A percentile compares a stretch with the other conserved stretches of the same genome.
phyloP scores from a whole-genome alignment of 2,113 vertebrate species.

The Narcine bancroftii region DNA sequence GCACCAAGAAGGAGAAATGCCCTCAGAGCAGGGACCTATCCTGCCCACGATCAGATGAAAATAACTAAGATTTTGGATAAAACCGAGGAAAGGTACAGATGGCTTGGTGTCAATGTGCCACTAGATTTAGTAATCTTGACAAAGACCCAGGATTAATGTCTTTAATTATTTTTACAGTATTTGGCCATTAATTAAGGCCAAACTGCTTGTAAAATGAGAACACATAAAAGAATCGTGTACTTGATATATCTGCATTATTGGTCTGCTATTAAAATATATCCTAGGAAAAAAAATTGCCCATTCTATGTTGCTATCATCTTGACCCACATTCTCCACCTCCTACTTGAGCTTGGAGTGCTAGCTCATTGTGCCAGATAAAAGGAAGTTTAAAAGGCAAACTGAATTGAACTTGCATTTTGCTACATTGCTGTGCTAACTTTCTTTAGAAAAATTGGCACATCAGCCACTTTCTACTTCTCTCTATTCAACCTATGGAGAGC shows the following conservation, averaged over 20 bases:
- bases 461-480: neutral
- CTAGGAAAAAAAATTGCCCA: too few relatives aligned
- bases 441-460: neutral
- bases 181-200: too few relatives aligned
- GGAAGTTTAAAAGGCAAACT: slow-evolving; percentile 5
- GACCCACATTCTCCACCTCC: neutral
- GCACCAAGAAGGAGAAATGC: neutral
- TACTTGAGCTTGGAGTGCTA: neutral
- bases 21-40: neutral
- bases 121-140: neutral
- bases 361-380: neutral
- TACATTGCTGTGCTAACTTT: neutral
- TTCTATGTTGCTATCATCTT: neutral
- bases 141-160: neutral
- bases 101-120: neutral
- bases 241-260: too few relatives aligned
- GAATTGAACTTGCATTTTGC: neutral
- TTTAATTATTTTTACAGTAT: too few relatives aligned
- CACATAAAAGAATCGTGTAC: too few relatives aligned
- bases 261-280: neutral
- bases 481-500: neutral
- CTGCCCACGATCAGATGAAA: neutral
- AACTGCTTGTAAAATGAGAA: too few relatives aligned
- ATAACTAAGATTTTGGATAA: neutral
- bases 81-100: neutral